These are phyloP conservation scores for Oryzias sinensis DNA, from an alignment of 2,797 vertebrate genomes.

Conservation along the genomic window DNA sequence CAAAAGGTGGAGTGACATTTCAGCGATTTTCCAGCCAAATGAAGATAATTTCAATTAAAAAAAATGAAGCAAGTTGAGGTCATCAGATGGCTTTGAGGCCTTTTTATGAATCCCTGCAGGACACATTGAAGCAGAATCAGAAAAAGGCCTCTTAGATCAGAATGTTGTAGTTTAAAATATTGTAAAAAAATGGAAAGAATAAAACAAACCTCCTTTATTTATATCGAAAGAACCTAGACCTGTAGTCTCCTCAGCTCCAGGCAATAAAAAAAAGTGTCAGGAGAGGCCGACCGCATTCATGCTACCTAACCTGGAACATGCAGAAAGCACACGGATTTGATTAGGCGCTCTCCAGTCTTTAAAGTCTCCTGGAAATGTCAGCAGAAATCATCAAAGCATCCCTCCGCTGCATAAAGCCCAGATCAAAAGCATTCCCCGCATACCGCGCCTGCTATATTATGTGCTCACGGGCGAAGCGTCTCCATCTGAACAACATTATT, in stretches of 20 bases:
- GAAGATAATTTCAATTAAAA: not conserved
- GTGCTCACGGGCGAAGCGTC: conserved; percentile 52
- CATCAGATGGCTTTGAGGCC: not conserved
- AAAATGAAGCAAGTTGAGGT: not conserved
- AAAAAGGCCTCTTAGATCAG: not conserved
- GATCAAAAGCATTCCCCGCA: conserved; percentile 77
- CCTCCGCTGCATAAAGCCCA: conserved; percentile 63
- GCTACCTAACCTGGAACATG: conserved; percentile 37
- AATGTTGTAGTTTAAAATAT: not conserved
- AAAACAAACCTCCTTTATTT: conserved; percentile 13
- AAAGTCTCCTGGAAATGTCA: conserved; percentile 75
- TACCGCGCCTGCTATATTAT: conserved; percentile 58
- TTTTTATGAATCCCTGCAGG: not conserved
- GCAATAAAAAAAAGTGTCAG: conserved; percentile 21
- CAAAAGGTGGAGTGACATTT: not conserved
- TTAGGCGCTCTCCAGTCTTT: conserved; percentile 54
- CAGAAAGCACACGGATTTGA: conserved; percentile 50
- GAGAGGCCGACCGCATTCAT: conserved; percentile 20
- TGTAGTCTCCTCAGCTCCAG: conserved; percentile 28
- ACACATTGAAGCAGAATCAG: not conserved
- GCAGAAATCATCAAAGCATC: conserved; percentile 64
- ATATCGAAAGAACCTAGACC: conserved; percentile 38
- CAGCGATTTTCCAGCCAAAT: not conserved
- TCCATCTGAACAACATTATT: conserved; percentile 73
- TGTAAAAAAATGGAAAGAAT: not conserved